Conservation (phyloP, 2,888 invertebrate genomes). For the Pachymerium ferrugineum region DNA sequence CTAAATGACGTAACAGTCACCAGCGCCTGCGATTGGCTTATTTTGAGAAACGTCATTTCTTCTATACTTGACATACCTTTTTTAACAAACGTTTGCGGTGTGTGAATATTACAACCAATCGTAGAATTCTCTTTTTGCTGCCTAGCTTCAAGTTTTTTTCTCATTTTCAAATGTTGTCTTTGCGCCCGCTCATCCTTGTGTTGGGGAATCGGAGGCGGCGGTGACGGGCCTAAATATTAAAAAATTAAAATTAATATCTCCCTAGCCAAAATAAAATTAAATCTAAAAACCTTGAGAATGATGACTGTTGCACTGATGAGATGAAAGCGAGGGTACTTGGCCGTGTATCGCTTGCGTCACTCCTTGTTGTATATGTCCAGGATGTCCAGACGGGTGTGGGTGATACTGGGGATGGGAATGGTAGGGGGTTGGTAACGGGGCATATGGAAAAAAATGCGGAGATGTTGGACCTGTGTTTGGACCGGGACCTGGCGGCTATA, state of each 20-base stretch:
- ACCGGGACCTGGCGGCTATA: conserved; percentile 36
- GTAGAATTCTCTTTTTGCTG: conserved; percentile 44
- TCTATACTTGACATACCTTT: too few relatives aligned
- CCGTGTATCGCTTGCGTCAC: conserved; percentile 36
- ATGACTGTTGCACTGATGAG: conserved; percentile 39
- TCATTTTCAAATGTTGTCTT: conserved; percentile 68
- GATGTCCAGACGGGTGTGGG: conserved; percentile 37
- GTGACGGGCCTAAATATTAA: conserved; percentile 37
- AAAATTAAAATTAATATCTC: not conserved
- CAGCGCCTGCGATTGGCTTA: too few relatives aligned
- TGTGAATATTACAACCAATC: conserved; percentile 48
- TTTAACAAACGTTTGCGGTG: conserved; percentile 23
- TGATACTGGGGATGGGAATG: conserved; percentile 32
- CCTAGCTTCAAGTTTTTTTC: conserved; percentile 60
- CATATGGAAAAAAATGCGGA: conserved; percentile 37
- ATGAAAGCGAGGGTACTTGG: conserved; percentile 33
- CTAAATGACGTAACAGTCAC: too few relatives aligned
- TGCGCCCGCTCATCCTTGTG: conserved; percentile 75
- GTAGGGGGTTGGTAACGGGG: conserved; percentile 29
- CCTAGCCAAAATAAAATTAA: not conserved
- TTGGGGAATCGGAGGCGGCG: conserved; percentile 36
- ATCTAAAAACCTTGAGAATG: conserved; percentile 36
- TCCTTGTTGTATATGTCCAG: conserved; percentile 37
- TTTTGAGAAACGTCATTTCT: too few relatives aligned
- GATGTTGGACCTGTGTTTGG: conserved; percentile 31